Base-by-base conservation (phyloP, 2,888 invertebrate genomes). In the Watsonalla binaria region DNA sequence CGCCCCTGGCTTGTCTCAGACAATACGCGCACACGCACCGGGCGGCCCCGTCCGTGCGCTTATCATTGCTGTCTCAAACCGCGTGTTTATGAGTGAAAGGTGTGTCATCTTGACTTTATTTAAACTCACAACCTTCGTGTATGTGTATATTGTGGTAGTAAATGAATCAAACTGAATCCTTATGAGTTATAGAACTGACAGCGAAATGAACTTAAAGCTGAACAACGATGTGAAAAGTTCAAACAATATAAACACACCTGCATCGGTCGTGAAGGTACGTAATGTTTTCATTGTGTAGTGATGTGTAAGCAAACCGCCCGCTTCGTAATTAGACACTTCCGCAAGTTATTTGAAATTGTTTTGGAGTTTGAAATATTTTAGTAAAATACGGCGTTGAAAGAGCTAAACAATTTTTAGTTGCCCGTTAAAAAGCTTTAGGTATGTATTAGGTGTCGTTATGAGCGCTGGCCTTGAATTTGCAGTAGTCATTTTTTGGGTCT, bases 161-260 rank as follows among this genome's bases (percentile, higher is more conserved):
- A 53, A 33, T 33, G 45, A 49, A 51, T 37, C 37, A 42, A 5
- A 42, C 33, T 34, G 11, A 15, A n/a, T 24, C 33, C 34, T 59
- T 59, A 55, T 65, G 54, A 60, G 51, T 68, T 71, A 68, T 78
- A 74, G 73, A 62, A 76, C 62, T 67, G 63, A 68, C 62, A 66
- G 70, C 65, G 70, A 65, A 62, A 88, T 89, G 89, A 89, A 88
- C 76, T 66, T 90, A 57, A 90, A 89, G 68, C 67, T 89, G 59
- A 88, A 84, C 67, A 89, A 88, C 71, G 84, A 88, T 54, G 70
- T 80, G 47, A 82, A 83, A 66, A 76, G 74, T 61, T 75, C 82
- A 14, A 72, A 70, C 54, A 68, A 66, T 63, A 65, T 80, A 53
- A 80, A 80, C 52, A 73, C 76, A 45, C 70, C 76, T 53, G 77